phyloP scores from a whole-genome alignment of 2,113 vertebrate species.

The Mus musculus region GRCm39 chr12:26477501-26478000 shows the following conservation, averaged over 20 bases:
- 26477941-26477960: rapidly evolving
- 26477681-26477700: rapidly evolving
- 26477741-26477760: background rate
- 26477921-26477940: background rate
- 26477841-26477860: rapidly evolving
- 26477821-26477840: no score
- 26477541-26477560: background rate
- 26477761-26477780: rapidly evolving
- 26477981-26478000: rapidly evolving
- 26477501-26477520: background rate
- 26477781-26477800: rapidly evolving
- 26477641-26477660: slow-evolving; percentile 91
- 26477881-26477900: rapidly evolving
- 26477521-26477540: rapidly evolving
- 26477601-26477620: slow-evolving; percentile 96
- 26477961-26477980: background rate
- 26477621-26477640: slow-evolving; percentile 92
- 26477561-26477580: slow-evolving; percentile 45
- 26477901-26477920: rapidly evolving
- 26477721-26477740: background rate
- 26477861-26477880: rapidly evolving
- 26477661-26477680: rapidly evolving
- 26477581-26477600: slow-evolving; percentile 92
- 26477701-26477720: background rate
- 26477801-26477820: rapidly evolving